Percentiles rank a stretch among this genome's conserved stretches.
These are phyloP conservation scores for Drosophila sturtevanti DNA, from an alignment of 1,140 invertebrate species.

Conservation along the genomic window DNA sequence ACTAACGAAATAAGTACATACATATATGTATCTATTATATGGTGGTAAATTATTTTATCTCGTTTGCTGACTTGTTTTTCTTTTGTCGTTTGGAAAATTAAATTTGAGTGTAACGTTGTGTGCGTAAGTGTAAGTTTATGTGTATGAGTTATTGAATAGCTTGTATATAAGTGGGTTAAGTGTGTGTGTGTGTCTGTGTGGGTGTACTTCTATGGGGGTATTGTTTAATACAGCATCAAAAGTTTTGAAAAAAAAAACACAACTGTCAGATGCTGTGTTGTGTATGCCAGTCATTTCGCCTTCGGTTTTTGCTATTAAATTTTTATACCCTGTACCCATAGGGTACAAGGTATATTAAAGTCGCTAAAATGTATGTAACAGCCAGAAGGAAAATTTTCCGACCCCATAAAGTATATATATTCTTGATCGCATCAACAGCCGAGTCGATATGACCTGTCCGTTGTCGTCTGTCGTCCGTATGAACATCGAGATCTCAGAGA, in stretches of 20 bases:
- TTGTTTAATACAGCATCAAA: constrained; percentile 59
- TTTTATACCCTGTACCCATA: too few species aligned
- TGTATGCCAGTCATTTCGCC: constrained; percentile 18
- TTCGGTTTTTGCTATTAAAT: constrained; percentile 4
- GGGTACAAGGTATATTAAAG: too few species aligned
- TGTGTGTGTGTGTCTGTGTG: constrained; percentile 14
- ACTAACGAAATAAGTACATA: constrained; percentile 2
- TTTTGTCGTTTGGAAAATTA: constrained; percentile 65
- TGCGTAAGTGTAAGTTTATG: constrained; percentile 13
- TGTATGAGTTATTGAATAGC: constrained; percentile 21
- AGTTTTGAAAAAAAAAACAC: constrained; percentile 21
- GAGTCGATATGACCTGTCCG: too few species aligned
- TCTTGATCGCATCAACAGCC: too few species aligned
- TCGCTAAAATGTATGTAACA: too few species aligned
- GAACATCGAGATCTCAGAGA: too few species aligned
- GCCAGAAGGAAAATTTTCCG: too few species aligned
- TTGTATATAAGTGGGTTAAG: constrained; percentile 44
- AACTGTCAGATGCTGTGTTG: constrained; percentile 43
- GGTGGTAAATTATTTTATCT: constrained; percentile 60
- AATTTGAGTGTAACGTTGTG: constrained; percentile 57
- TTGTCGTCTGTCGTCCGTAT: too few species aligned
- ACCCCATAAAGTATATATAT: too few species aligned
- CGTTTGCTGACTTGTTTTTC: constrained; percentile 50
- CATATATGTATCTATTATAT: constrained; percentile 24
- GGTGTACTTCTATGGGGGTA: constrained; percentile 8